Evolutionary conservation across 2,888 invertebrate genomes (phyloP).

Genomic region (Hirtodrosophila alboralis): DNA sequence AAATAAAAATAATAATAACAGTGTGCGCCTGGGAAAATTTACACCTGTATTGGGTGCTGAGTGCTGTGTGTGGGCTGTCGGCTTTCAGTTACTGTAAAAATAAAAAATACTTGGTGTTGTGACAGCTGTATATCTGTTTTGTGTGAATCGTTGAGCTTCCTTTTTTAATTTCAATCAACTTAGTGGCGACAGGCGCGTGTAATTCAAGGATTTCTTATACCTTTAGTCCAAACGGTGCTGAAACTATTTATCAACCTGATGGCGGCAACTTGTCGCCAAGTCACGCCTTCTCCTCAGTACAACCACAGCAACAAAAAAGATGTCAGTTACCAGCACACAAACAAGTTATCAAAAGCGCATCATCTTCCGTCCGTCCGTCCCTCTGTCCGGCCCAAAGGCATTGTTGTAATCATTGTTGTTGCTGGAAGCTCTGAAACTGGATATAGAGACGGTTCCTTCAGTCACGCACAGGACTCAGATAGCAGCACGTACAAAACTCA

Average conservation of each 20-base stretch:
- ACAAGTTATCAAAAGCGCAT: constrained; percentile 77
- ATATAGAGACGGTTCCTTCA: constrained; percentile 17
- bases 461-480: constrained; percentile 61
- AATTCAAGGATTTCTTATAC: constrained; percentile 32
- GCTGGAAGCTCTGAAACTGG: constrained; percentile 4
- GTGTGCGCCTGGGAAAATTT: constrained; percentile 40
- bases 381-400: constrained; percentile 26
- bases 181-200: constrained; percentile 27
- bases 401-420: constrained; percentile 20
- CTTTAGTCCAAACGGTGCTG: constrained; percentile 11
- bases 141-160: constrained; percentile 43
- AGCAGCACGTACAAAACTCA: constrained; percentile 60
- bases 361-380: constrained; percentile 46
- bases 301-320: constrained; percentile 25
- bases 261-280: constrained; percentile 56
- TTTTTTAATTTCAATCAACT: constrained; percentile 63
- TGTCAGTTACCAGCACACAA: constrained; percentile 41
- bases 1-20: constrained; percentile 1
- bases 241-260: constrained; percentile 71
- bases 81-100: constrained; percentile 7
- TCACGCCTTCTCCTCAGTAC: constrained; percentile 20
- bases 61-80: constrained; percentile 3
- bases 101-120: constrained; percentile 6
- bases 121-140: constrained; percentile 20
- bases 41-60: constrained; percentile 40